These are phyloP conservation scores for Lacanobia wlatinum DNA, from an alignment of 2,888 invertebrate species.

Conservation along the genomic window DNA sequence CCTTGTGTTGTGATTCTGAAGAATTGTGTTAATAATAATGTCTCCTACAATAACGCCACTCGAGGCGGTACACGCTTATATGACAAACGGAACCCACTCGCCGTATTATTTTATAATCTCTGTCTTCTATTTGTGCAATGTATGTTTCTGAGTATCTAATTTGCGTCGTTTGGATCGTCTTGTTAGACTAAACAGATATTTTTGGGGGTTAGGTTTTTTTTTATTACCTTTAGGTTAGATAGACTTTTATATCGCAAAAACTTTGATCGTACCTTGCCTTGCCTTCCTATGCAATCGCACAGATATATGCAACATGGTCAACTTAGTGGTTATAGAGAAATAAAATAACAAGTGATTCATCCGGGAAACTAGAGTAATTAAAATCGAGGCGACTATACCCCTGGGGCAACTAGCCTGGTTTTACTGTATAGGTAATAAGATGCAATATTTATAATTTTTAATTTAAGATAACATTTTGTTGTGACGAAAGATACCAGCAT, in stretches of 20 bases:
- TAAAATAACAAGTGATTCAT: too few species aligned
- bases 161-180: constrained; percentile 26
- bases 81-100: constrained; percentile 61
- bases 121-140: constrained; percentile 59
- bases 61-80: constrained; percentile 61
- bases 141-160: constrained; percentile 55
- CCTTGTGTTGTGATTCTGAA: constrained; percentile 76
- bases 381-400: too few species aligned
- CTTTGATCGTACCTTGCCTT: too few species aligned
- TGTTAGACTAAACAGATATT: constrained; percentile 6
- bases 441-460: constrained; percentile 2
- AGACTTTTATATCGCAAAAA: too few species aligned
- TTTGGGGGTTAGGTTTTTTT: constrained; percentile 1
- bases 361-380: too few species aligned
- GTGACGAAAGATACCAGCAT: constrained; percentile 20
- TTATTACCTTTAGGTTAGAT: too few species aligned
- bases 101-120: constrained; percentile 75
- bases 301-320: too few species aligned
- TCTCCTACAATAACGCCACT: constrained; percentile 54
- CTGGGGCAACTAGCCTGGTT: too few species aligned
- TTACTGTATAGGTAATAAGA: constrained; percentile 2
- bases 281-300: too few species aligned
- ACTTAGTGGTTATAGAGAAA: too few species aligned
- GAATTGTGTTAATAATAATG: constrained; percentile 78
- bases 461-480: constrained; percentile 17